Base-by-base conservation (phyloP, 2,113 vertebrate genomes). In the Cyanoramphus novaezelandiae region DNA sequence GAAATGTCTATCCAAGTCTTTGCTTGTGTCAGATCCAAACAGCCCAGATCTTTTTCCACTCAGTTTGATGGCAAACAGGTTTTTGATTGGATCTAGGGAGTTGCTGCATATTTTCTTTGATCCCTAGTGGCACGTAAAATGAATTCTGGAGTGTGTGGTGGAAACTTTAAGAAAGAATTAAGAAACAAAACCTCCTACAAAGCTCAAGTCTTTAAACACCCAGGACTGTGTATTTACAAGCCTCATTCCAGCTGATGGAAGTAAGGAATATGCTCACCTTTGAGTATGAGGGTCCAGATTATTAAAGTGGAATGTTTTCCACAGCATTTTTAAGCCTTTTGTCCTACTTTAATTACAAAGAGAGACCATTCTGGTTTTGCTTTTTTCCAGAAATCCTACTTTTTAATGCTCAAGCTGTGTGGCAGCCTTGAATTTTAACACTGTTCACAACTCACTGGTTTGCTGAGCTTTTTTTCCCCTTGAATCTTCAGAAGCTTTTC, bases 371-470 rank as follows among this genome's bases (percentile, higher is more conserved):
- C 31, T 60, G 50, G 11, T 44, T 89, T 81, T 65, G 64, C 12
- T 15, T 74, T 44, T 82, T 53, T 74, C 13, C 41, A 47, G 39
- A 65, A 91, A 85, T 65, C 18, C 35, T 41, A 55, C 27, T 23
- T 90, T 71, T 39, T 19, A 92, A 76, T 24, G 39, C 57, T 76
- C 70, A 76, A 79, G 81, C 77, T 80, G 52, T 46, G 43, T 41
- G 35, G 64, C 65, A 85, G 41, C 35, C 47, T 83, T 93, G 83
- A 95, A 93, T 89, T 92, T 47, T 79, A 94, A 84, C 90, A 65
- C 28, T 65, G 39, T 57, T 79, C 91, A 86, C 77, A 95, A 77
- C 28, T 28, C 17, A 2, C 59, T 47, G 33, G 46, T 55, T 85
- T 87, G 37, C 60, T 81, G 60, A 11, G 46, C 5, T 6, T 7